Percentiles rank a stretch among this genome's conserved stretches.
Conservation (phyloP, 2,797 vertebrate species). For the Saxicola maurus region DNA sequence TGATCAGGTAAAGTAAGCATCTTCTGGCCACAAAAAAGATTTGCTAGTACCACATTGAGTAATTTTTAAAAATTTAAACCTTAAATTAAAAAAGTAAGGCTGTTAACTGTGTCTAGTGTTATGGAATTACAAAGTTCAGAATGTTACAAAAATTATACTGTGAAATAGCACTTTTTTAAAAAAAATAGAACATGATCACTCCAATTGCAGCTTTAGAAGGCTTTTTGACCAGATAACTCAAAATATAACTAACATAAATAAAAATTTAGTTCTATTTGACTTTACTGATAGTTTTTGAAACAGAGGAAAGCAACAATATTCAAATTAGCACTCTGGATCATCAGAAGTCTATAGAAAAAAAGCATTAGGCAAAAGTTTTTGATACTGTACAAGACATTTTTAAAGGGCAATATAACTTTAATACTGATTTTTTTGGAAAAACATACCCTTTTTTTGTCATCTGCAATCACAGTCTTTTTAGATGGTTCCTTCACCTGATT, state of each 20-base stretch:
- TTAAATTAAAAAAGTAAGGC: neutral
- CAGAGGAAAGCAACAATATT: neutral
- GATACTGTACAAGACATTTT: neutral
- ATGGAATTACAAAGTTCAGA: neutral
- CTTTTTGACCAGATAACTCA: neutral
- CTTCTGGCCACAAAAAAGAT: neutral
- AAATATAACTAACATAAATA: neutral
- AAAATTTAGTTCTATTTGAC: neutral
- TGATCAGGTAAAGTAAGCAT: neutral
- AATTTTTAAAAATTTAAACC: neutral
- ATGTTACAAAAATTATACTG: neutral
- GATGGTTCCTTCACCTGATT: slow-evolving; percentile 76
- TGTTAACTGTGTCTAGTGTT: neutral
- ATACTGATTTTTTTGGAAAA: neutral
- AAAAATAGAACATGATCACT: neutral
- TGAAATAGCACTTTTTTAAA: neutral
- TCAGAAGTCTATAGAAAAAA: neutral
- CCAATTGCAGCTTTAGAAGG: neutral
- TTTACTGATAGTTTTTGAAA: neutral
- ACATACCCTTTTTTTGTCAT: slow-evolving; percentile 80
- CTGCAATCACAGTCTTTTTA: slow-evolving; percentile 79
- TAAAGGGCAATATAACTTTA: neutral
- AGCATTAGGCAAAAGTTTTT: neutral
- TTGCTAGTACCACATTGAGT: neutral
- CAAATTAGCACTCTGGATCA: neutral